Percentiles rank a stretch among this genome's conserved stretches.
Conservation (phyloP, 2,797 vertebrate species). For the Astyanax mexicanus region DNA sequence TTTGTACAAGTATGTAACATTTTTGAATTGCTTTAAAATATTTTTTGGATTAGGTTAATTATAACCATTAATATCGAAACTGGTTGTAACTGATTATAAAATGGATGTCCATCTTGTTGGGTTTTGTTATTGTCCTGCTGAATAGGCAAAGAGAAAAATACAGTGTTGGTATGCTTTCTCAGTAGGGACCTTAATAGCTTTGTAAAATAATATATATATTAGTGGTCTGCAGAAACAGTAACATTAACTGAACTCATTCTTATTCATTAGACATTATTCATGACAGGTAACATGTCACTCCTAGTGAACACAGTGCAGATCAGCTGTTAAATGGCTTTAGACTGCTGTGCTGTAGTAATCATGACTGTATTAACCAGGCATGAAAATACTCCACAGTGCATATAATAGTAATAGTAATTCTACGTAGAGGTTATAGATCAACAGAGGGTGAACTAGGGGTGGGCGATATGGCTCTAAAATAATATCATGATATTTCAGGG, state of each 20-base stretch:
- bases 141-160: neutral
- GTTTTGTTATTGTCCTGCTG: neutral
- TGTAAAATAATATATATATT: slow-evolving; percentile 6
- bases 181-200: neutral
- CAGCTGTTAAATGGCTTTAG: neutral
- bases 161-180: neutral
- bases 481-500: too few relatives aligned
- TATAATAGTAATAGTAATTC: too few relatives aligned
- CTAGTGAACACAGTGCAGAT: neutral
- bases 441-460: too few relatives aligned
- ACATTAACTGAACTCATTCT: slow-evolving; percentile 24
- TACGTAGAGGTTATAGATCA: too few relatives aligned
- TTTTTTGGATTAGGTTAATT: too few relatives aligned
- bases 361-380: slow-evolving; percentile 16
- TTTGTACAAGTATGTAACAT: neutral
- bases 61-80: too few relatives aligned
- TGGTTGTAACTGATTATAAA: too few relatives aligned
- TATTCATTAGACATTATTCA: neutral
- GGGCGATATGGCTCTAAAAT: too few relatives aligned
- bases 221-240: neutral
- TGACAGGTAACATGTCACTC: neutral
- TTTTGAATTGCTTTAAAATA: too few relatives aligned
- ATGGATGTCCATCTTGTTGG: too few relatives aligned
- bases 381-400: slow-evolving; percentile 7
- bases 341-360: slow-evolving; percentile 1